Conservation (phyloP, 2,113 vertebrate genomes). For the Cromileptes altivelis region DNA sequence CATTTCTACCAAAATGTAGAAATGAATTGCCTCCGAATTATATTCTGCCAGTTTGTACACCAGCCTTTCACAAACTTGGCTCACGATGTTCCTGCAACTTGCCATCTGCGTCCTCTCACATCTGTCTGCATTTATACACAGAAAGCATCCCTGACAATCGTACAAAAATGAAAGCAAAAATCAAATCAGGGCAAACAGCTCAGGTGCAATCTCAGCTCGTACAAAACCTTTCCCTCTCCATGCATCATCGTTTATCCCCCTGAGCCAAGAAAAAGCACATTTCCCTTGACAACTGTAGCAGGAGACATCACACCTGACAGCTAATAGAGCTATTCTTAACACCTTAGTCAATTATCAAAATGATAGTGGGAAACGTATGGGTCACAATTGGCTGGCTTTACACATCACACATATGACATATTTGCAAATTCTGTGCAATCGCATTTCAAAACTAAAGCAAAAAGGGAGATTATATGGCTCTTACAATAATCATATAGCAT, state of each 20-base stretch:
- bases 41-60: neutral
- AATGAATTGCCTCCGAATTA: neutral
- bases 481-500: neutral
- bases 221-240: neutral
- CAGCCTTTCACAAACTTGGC: neutral
- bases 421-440: neutral
- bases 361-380: neutral
- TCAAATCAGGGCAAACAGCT: neutral
- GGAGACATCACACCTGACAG: slow-evolving; percentile 12
- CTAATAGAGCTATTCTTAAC: neutral
- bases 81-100: neutral
- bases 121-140: neutral
- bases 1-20: neutral
- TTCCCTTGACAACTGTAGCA: neutral
- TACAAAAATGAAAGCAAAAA: neutral
- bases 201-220: neutral
- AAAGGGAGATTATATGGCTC: neutral
- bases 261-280: neutral
- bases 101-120: neutral
- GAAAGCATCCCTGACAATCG: neutral
- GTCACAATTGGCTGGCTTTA: neutral
- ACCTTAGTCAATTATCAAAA: slow-evolving; percentile 9
- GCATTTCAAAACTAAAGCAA: neutral
- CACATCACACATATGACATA: neutral
- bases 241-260: neutral